Conservation (phyloP, 53 echinoderm and acorn worm species). For the Holothuria leucospilota region DNA sequence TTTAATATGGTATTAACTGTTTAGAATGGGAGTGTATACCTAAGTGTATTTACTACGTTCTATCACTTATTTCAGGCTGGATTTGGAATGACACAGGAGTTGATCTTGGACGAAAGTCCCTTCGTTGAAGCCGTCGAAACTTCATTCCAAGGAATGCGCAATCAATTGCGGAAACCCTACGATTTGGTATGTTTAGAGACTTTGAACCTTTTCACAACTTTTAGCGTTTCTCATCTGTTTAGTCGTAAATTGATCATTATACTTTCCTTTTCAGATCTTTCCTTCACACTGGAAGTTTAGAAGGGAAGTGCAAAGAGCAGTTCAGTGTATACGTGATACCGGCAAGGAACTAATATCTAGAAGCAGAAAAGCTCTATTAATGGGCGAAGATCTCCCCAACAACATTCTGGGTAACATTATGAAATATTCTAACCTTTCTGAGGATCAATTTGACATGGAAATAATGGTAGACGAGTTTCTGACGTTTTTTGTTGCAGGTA, state of each 20-base stretch:
- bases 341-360: neutral
- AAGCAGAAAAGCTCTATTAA: neutral
- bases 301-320: constrained; percentile 17
- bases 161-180: neutral
- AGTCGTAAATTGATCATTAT: no score
- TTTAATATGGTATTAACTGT: no score
- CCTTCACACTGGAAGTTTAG: constrained; percentile 13
- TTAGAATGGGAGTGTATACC: no score
- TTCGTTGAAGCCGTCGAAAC: constrained; percentile 3
- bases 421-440: neutral
- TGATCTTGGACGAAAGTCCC: neutral
- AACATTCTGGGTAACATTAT: constrained; percentile 57
- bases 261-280: neutral
- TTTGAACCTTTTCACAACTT: no score
- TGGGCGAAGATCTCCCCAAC: constrained; percentile 14
- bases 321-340: neutral
- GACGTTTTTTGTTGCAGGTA: constrained; percentile 74
- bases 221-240: no score
- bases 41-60: no score
- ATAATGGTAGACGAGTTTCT: constrained; percentile 69
- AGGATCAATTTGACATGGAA: constrained; percentile 56
- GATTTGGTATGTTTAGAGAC: neutral
- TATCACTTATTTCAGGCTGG: constrained; percentile 1
- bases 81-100: constrained; percentile 21
- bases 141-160: neutral